Base-by-base conservation (phyloP, 2,888 invertebrate genomes). In the Beris morrisii region DNA sequence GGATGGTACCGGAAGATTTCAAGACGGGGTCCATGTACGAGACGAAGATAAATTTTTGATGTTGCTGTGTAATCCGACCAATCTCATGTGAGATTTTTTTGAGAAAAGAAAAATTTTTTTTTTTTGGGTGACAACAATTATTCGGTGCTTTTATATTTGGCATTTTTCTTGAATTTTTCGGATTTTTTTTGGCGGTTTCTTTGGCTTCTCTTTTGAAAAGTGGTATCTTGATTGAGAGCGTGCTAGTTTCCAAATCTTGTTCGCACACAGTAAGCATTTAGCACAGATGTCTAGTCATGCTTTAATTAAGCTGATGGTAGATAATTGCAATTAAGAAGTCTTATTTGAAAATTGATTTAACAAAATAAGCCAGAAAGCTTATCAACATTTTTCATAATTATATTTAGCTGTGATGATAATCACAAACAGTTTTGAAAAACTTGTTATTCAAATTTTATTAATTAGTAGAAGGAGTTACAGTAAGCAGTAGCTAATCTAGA, bases 1-100 rank as follows among this genome's bases (percentile, higher is more conserved):
- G 50, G 52, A 46, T 15, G 52, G 28, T 61, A 61, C 50, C 61
- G 61, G 52, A 61, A 61, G 61, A 61, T 61, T 52, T 52, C 50
- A 32, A 15, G 61, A 50, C 61, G n/a, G 50, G 38, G 43, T 32
- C 52, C 61, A 61, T 61, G 61, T 61, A 50, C 28, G 50, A 38
- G 32, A 46, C 50, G 28, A 58, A 46, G 45, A 22, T 30, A 6
- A 46, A 5, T 58, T 58, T 58, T 56, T 56, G 15, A 13, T 38
- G 56, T 13, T 12, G 7, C n/a, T 6, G 12, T 15, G 15, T 38
- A 56, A 56, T 56, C 43, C 43, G 43, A 56, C 43, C 56, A 38
- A 43, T 9, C 43, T 56, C 7, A 43, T 31, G n/a, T 54, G n/a
- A 13, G n/a, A 31, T 12, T 28, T 4, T 13, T 30, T 22, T n/a